phyloP scores from a whole-genome alignment of 2,113 vertebrate genomes.

The Ammodytes dubius region DNA sequence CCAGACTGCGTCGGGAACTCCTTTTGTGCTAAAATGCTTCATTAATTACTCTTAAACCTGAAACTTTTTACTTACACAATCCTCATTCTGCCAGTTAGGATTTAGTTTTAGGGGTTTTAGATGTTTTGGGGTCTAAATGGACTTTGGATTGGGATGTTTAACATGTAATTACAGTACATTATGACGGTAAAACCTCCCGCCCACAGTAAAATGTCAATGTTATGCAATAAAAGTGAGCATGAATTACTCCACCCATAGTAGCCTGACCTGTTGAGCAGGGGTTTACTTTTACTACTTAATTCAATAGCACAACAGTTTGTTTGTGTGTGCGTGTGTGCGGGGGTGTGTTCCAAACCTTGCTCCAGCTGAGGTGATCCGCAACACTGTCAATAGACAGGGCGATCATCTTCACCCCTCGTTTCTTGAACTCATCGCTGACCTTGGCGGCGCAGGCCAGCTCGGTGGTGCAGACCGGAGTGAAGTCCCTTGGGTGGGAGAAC shows the following conservation, averaged over 20 bases:
- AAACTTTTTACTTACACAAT: neutral
- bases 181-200: neutral
- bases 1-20: neutral
- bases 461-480: slow-evolving; percentile 97
- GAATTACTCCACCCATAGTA: neutral
- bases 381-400: slow-evolving; percentile 95
- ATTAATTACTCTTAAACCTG: neutral
- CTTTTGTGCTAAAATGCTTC: neutral
- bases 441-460: slow-evolving; percentile 92
- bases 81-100: neutral
- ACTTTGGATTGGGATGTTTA: neutral
- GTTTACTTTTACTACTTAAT: neutral
- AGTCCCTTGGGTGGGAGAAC: slow-evolving; percentile 96
- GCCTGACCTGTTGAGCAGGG: neutral
- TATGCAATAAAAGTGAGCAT: neutral
- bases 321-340: slow-evolving; percentile 4
- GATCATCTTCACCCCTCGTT: slow-evolving; percentile 94
- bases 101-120: neutral
- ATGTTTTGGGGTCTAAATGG: too few species aligned
- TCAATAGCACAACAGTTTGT: neutral
- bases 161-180: neutral
- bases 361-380: slow-evolving; percentile 92
- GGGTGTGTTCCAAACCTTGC: slow-evolving; percentile 86
- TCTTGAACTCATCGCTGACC: slow-evolving; percentile 89
- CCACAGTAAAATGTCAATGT: neutral